Percentiles rank a stretch among this genome's conserved stretches.
Evolutionary conservation across 2,888 invertebrate species (phyloP).

Genomic region (Drosophila demipolita): DNA sequence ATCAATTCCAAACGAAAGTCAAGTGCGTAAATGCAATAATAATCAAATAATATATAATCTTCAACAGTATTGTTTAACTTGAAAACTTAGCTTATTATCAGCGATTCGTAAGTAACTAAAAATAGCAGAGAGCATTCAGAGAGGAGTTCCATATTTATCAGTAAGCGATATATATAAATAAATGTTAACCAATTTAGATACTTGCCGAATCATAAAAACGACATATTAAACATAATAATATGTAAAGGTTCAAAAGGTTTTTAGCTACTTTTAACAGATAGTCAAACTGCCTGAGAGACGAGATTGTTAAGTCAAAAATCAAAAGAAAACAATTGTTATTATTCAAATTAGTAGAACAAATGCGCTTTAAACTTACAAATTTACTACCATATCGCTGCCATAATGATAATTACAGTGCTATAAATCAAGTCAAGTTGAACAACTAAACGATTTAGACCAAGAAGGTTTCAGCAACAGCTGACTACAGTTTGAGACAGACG

Average conservation of each 20-base stretch:
- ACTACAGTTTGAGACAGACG: slow-evolving; percentile 51
- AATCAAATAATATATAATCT: neutral
- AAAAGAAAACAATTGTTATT: neutral
- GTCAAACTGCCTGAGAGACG: neutral
- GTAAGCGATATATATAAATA: no score
- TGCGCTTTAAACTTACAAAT: neutral
- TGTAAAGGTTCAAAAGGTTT: neutral
- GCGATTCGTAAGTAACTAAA: neutral
- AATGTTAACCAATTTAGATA: neutral
- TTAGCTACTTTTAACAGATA: neutral
- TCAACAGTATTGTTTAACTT: slow-evolving; percentile 8
- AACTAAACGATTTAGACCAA: neutral
- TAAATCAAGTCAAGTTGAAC: slow-evolving; percentile 1
- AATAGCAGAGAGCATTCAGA: neutral
- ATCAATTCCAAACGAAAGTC: slow-evolving; percentile 20
- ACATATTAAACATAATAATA: neutral
- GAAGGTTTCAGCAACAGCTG: slow-evolving; percentile 13
- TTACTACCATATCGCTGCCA: neutral
- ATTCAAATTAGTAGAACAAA: neutral
- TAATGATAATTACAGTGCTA: neutral
- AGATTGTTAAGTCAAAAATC: no score
- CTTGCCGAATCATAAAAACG: neutral
- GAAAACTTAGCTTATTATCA: slow-evolving; percentile 18
- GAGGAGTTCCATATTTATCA: neutral
- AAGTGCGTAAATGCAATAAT: slow-evolving; percentile 6